These are phyloP conservation scores for Drosophila formosana DNA, from an alignment of 2,888 invertebrate species.

Conservation along the genomic window DNA sequence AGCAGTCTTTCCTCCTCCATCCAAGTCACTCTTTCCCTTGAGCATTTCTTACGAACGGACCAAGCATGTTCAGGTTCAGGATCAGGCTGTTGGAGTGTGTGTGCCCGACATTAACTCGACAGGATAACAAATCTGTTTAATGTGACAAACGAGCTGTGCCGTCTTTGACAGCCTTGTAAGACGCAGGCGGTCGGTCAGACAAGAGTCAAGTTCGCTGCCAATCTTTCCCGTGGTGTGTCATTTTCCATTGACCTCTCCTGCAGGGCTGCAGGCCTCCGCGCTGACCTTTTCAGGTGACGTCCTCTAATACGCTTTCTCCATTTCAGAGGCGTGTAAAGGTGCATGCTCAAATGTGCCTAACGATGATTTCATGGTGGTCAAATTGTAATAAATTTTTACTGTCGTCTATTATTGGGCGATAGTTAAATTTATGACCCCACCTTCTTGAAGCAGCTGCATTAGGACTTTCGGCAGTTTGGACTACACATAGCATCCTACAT, in stretches of 20 bases:
- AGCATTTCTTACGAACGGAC: slow-evolving; percentile 68
- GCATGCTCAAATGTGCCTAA: slow-evolving; percentile 65
- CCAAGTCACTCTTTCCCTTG: slow-evolving; percentile 45
- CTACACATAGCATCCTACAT: slow-evolving; percentile 22
- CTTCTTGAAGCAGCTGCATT: slow-evolving; percentile 48
- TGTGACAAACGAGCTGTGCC: slow-evolving; percentile 84
- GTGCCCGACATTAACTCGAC: slow-evolving; percentile 84
- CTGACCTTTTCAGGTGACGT: slow-evolving; percentile 25
- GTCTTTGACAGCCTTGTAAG: slow-evolving; percentile 68
- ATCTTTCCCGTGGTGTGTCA: slow-evolving; percentile 47
- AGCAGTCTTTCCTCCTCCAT: slow-evolving; percentile 13
- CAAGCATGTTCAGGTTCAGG: slow-evolving; percentile 21
- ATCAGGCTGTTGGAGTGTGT: slow-evolving; percentile 49
- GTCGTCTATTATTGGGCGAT: slow-evolving; percentile 74
- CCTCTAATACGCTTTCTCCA: slow-evolving; percentile 25
- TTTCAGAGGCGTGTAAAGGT: slow-evolving; percentile 59
- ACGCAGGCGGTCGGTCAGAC: slow-evolving; percentile 34
- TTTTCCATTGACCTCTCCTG: slow-evolving; percentile 74
- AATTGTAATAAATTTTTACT: slow-evolving; percentile 82
- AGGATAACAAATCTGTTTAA: slow-evolving; percentile 85
- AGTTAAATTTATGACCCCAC: slow-evolving; percentile 72
- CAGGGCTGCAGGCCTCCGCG: slow-evolving; percentile 6
- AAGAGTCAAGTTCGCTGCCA: slow-evolving; percentile 67
- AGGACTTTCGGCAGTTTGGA: slow-evolving; percentile 1
- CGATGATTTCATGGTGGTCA: slow-evolving; percentile 85